Evolutionary conservation across 2,797 vertebrate genomes (phyloP), one percentile per base, ranked within the genome.

Genomic region (Balearica regulorum): DNA sequence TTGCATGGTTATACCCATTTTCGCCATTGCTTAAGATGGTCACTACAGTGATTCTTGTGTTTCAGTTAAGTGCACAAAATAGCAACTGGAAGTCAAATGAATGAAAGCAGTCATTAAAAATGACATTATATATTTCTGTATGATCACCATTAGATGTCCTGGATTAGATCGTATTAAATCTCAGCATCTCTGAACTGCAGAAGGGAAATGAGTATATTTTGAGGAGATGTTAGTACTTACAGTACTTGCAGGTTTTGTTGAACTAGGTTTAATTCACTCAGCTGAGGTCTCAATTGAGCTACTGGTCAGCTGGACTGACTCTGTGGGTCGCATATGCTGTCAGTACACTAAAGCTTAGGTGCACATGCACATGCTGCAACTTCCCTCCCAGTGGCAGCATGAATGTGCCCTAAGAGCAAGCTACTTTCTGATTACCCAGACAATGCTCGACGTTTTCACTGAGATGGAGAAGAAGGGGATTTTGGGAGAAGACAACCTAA

Each of bases 401-500:
- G 55, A 44, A 49, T 51, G 44, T 91, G 61, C 41, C 44, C 87
- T 86, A 70, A 92, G 69, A 93, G 35, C 66, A 76, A 80, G 75
- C 70, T 94, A 41, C 83, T 96, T 92, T 96, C 69, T 96, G 61
- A 89, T 96, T 92, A 70, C 65, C 24, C 91, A 98, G 98, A 97
- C 85, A 37, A 94, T 98, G 96, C 93, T 98, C 0, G 97, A 98
- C 75, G 29, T 98, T 95, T 97, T 98, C 65, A 90, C 39, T 71
- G 98, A 98, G 84, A 98, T 98, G 98, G 98, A 98, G 87, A 98
- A 98, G 96, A 97, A 94, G 51, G 70, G 62, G 20, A 83, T 98
- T 37, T 89, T 98, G 48, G 90, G 94, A 49, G 65, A 97, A 75
- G 62, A 64, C 46, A 97, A 97, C 58, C 73, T 98, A 83, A 62